Base-by-base conservation (phyloP, 2,113 vertebrate species). In the Charina bottae region DNA sequence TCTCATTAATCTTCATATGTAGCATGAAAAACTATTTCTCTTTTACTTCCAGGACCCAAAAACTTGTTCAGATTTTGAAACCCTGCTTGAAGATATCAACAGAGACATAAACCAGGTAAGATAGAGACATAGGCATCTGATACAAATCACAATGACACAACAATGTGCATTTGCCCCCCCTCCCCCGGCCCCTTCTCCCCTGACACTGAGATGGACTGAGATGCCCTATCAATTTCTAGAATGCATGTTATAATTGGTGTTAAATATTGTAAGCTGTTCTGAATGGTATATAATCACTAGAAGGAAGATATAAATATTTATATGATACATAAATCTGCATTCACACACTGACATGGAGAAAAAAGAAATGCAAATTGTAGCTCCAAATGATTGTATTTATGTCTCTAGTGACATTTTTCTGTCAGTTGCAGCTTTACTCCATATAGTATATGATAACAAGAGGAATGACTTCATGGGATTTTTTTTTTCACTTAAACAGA, bases 301-400 rank as follows among this genome's bases (percentile, higher is more conserved):
- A 88, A n/a, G 33, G 54, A 88, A n/a, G 33, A 49, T 88, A 88
- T 26, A 42, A 88, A 46, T 62, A 24, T 88, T 62, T 46, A 60
- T 88, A 89, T 17, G 54, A 87, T 87, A 26, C 33, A 78, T 54
- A 78, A 54, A 58, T 42, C 68, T 42, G 21, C 33, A 58, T 83
- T 89, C 49, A 72, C 12, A 12, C 6, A n/a, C 54, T 54, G n/a
- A n/a, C n/a, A 46, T 56, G 10, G 49, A 59, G 55, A 37, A 83
- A 58, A 37, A 46, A 90, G 72, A 59, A 58, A 90, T 83, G 54
- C 89, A 90, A 83, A 83, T 83, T 89, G 21, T 23, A 54, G 53
- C 78, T 89, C 13, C 54, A 90, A 83, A 90, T 83, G 19, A 83
- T 33, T 55, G 37, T 46, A 58, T 83, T 42, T 59, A 90, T 83